Conservation (phyloP, 2,888 invertebrate species). For the Terebella lapidaria region DNA sequence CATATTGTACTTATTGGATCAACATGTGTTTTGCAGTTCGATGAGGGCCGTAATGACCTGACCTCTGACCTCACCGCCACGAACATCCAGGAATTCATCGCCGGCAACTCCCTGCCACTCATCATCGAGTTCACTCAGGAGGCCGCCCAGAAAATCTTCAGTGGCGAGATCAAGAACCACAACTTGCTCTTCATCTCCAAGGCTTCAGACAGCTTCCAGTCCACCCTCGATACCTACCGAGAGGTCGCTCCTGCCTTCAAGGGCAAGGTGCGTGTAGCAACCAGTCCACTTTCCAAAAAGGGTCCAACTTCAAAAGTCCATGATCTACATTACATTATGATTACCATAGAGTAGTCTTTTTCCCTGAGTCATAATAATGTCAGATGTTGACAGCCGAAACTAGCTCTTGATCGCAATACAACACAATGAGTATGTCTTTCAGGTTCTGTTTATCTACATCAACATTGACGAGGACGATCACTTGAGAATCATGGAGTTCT, state of each 20-base stretch:
- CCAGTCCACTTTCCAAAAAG: no score
- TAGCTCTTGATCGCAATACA: no score
- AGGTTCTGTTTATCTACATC: conserved; percentile 90
- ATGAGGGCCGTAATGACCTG: conserved; percentile 48
- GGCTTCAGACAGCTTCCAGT: conserved; percentile 67
- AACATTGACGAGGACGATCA: conserved; percentile 94
- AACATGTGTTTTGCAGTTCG: conserved; percentile 38
- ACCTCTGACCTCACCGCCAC: conserved; percentile 60
- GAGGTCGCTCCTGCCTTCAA: conserved; percentile 84
- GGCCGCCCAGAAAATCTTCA: conserved; percentile 94
- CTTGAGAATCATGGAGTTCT: conserved; percentile 96
- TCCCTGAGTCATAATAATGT: no score
- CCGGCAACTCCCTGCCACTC: conserved; percentile 77
- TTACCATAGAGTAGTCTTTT: no score
- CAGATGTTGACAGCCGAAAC: no score
- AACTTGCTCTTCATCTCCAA: conserved; percentile 91
- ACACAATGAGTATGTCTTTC: no score
- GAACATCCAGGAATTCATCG: conserved; percentile 75
- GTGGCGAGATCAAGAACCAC: conserved; percentile 95
- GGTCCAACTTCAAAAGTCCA: no score
- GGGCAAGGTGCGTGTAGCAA: conserved; percentile 63
- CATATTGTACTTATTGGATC: no score
- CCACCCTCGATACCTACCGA: conserved; percentile 71
- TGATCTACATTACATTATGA: no score
- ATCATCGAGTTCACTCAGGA: conserved; percentile 96